Evolutionary conservation across 1,140 invertebrate species (phyloP).

Genomic region (Asobara japonica): DNA sequence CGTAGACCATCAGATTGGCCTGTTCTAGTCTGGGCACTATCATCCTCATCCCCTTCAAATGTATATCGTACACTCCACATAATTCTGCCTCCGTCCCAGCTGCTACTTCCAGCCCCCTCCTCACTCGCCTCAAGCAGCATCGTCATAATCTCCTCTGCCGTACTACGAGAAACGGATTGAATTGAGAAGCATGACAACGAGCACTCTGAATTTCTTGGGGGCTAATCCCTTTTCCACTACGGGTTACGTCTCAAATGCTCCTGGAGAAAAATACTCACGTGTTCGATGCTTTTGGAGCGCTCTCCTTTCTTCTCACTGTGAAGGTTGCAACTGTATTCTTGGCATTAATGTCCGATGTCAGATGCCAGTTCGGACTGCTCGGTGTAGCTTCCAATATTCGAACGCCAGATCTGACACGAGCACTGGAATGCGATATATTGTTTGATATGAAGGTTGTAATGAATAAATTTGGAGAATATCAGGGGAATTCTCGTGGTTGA

Average conservation of each 20-base stretch:
- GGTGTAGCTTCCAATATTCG: conserved; percentile 83
- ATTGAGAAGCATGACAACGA: conserved; percentile 12
- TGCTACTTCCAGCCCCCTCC: conserved; percentile 76
- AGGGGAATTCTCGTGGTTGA: too few species aligned
- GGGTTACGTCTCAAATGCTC: not conserved
- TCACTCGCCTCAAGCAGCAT: conserved; percentile 91
- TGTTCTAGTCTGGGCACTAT: conserved; percentile 51
- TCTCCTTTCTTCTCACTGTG: conserved; percentile 79
- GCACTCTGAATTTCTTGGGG: not conserved
- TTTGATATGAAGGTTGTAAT: not conserved
- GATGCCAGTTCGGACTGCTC: conserved; percentile 81
- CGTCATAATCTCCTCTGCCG: conserved; percentile 84
- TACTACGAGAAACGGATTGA: conserved; percentile 58
- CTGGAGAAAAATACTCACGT: conserved; percentile 48
- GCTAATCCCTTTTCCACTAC: conserved; percentile 1
- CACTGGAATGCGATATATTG: conserved; percentile 75
- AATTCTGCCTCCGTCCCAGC: conserved; percentile 81
- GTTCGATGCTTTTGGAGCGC: conserved; percentile 48
- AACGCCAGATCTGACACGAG: conserved; percentile 85
- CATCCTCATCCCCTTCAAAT: conserved; percentile 71
- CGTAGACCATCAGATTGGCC: conserved; percentile 51
- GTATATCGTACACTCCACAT: conserved; percentile 83
- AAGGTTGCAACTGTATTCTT: conserved; percentile 87
- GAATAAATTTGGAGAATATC: too few species aligned
- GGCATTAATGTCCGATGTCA: conserved; percentile 83